These are phyloP conservation scores for Drosophila anomalata DNA, from an alignment of 2,888 invertebrate species.

Conservation along the genomic window DNA sequence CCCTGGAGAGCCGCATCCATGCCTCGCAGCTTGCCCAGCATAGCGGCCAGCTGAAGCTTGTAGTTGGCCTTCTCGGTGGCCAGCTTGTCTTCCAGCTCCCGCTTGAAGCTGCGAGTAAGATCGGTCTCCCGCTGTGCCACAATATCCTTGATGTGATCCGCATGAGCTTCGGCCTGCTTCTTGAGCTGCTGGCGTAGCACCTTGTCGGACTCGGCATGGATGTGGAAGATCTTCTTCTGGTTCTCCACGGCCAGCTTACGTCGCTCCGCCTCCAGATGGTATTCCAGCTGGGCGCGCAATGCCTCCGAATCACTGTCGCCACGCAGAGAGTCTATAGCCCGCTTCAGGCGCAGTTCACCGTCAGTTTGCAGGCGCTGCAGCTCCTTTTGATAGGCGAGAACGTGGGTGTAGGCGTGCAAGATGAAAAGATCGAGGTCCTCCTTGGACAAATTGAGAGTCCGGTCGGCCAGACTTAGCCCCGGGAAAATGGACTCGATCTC, in stretches of 20 bases:
- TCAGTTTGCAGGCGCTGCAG: conserved; percentile 89
- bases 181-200: conserved; percentile 91
- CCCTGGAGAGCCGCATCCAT: conserved; percentile 91
- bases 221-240: conserved; percentile 87
- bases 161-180: conserved; percentile 93
- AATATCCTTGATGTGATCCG: conserved; percentile 91
- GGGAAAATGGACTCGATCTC: conserved; percentile 90
- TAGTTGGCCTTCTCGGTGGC: conserved; percentile 88
- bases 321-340: conserved; percentile 87
- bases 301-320: conserved; percentile 86
- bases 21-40: conserved; percentile 90
- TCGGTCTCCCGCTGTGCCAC: conserved; percentile 86
- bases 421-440: conserved; percentile 90
- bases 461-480: conserved; percentile 88
- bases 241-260: conserved; percentile 88
- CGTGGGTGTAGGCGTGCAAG: conserved; percentile 90
- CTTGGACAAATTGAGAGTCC: conserved; percentile 86
- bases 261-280: conserved; percentile 89
- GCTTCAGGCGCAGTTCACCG: conserved; percentile 86
- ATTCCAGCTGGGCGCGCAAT: conserved; percentile 86
- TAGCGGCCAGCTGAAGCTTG: conserved; percentile 89
- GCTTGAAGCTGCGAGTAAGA: conserved; percentile 85
- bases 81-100: conserved; percentile 88
- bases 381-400: conserved; percentile 91
- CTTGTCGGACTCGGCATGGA: conserved; percentile 88